Evolutionary conservation across 2,113 vertebrate species (phyloP).

Genomic region (Dipodomys ordii): DNA sequence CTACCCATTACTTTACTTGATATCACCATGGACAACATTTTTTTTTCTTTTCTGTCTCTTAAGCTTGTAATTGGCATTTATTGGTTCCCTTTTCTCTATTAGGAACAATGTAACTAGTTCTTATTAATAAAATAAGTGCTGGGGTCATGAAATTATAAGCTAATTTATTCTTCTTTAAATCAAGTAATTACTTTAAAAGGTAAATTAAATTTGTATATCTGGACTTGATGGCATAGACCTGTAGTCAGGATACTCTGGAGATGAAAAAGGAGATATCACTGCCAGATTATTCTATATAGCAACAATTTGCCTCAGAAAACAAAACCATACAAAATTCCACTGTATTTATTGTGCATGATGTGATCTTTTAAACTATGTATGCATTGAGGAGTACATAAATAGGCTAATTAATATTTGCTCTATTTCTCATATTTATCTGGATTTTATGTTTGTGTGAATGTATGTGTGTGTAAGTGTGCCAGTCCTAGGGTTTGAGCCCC

Average conservation of each 20-base stretch:
- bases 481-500: too few relatives aligned
- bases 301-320: too few relatives aligned
- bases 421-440: not conserved
- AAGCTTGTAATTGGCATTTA: not conserved
- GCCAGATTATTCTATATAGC: too few relatives aligned
- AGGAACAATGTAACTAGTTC: not conserved
- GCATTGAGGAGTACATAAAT: not conserved
- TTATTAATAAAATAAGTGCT: not conserved
- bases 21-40: not conserved
- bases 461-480: too few relatives aligned
- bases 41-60: not conserved
- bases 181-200: not conserved
- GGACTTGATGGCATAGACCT: too few relatives aligned
- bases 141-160: not conserved
- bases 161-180: not conserved
- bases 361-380: not conserved
- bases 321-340: too few relatives aligned
- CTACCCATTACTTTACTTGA: not conserved
- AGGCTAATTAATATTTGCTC: not conserved
- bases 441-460: too few relatives aligned
- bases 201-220: not conserved
- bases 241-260: too few relatives aligned
- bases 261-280: too few relatives aligned
- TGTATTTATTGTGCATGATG: not conserved
- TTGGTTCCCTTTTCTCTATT: not conserved